Percentiles rank a stretch among this genome's conserved stretches.
Evolutionary conservation across 2,113 vertebrate genomes (phyloP).

Genomic region (pig (Sus scrofa)): DNA sequence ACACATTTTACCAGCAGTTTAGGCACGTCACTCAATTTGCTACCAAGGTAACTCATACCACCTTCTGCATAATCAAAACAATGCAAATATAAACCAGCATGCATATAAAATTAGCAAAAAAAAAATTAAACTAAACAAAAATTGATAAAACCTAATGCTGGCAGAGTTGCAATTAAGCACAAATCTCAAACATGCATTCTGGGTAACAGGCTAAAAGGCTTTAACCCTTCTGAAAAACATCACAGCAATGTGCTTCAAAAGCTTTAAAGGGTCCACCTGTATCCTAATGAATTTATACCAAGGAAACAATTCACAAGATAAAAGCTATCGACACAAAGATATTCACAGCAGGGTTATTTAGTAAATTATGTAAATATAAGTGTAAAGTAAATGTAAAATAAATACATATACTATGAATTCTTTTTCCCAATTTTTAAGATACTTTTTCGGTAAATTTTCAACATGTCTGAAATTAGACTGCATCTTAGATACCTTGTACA

Average conservation of each 20-base stretch:
- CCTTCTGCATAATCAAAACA: not conserved
- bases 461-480: conserved; percentile 39
- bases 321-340: not conserved
- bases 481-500: not conserved
- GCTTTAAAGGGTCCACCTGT: not conserved
- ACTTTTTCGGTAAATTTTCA: conserved; percentile 49
- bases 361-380: conserved; percentile 39
- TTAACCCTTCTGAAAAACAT: conserved; percentile 51
- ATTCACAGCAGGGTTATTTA: conserved; percentile 19
- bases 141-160: conserved; percentile 17
- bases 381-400: conserved; percentile 41
- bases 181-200: not conserved
- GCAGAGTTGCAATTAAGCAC: not conserved
- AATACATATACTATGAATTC: not conserved
- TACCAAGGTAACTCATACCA: not conserved
- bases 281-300: conserved; percentile 18
- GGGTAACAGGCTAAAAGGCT: not conserved
- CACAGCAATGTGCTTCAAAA: not conserved
- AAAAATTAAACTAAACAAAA: conserved; percentile 18
- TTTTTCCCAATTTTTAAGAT: conserved; percentile 53
- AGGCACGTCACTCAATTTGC: not conserved
- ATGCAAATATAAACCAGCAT: not conserved
- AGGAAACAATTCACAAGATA: conserved; percentile 44
- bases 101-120: conserved; percentile 20
- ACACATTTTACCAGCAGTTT: not conserved